Conservation (phyloP, 2,113 vertebrate species). For the Salvelinus fontinalis region DNA sequence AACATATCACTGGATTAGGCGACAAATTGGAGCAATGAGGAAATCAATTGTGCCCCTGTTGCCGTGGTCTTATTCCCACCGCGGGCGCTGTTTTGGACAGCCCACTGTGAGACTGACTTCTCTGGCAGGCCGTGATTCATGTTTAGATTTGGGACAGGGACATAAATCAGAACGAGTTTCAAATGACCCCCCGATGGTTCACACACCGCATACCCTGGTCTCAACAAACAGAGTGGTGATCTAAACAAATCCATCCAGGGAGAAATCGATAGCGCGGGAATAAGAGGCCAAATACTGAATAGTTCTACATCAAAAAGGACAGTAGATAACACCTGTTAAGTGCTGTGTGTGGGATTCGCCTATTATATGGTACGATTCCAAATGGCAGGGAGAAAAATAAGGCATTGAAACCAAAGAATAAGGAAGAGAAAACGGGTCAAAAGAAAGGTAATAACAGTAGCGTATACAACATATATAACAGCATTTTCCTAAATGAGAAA, state of each 20-base stretch:
- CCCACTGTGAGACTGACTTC: conserved; percentile 70
- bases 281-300: conserved; percentile 34
- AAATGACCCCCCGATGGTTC: conserved; percentile 66
- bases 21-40: conserved; percentile 79
- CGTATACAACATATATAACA: too few relatives aligned
- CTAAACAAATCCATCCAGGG: conserved; percentile 37
- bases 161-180: conserved; percentile 81
- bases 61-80: conserved; percentile 44
- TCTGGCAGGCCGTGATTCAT: conserved; percentile 76
- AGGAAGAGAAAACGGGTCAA: background rate
- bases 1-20: conserved; percentile 78
- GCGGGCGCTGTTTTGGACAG: conserved; percentile 56
- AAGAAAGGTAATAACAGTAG: background rate
- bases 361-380: too few relatives aligned
- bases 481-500: too few relatives aligned
- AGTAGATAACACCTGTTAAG: background rate
- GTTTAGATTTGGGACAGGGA: conserved; percentile 74
- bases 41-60: conserved; percentile 78
- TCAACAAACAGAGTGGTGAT: conserved; percentile 18
- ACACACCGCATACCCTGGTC: conserved; percentile 14
- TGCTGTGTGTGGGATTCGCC: conserved; percentile 14
- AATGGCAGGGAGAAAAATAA: too few relatives aligned
- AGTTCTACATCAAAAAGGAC: conserved; percentile 25
- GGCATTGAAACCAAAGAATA: background rate
- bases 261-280: conserved; percentile 41